Evolutionary conservation across 2,113 vertebrate species (phyloP).

Genomic region (Hirundichthys speculiger): DNA sequence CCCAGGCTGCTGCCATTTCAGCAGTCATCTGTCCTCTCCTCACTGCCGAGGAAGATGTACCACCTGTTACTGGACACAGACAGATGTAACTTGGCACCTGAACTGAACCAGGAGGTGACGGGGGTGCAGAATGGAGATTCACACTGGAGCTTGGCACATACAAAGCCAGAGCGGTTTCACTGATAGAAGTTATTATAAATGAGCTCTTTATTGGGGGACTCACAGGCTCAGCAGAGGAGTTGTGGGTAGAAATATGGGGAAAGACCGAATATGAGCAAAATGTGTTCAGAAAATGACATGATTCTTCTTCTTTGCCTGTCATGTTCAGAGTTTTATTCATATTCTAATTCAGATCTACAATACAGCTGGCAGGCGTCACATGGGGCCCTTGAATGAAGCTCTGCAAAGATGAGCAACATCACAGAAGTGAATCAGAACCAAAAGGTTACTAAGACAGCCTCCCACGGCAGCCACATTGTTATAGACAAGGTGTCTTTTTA

Average conservation of each 20-base stretch:
- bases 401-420: constrained; percentile 23
- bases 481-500: neutral
- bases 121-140: constrained; percentile 17
- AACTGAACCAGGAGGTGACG: constrained; percentile 35
- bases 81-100: constrained; percentile 48
- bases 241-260: neutral
- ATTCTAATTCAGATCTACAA: constrained; percentile 43
- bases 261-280: constrained; percentile 20
- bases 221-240: constrained; percentile 32
- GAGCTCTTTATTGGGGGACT: constrained; percentile 51
- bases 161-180: constrained; percentile 19
- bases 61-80: constrained; percentile 54
- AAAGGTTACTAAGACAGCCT: constrained; percentile 33
- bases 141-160: too few relatives aligned
- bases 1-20: constrained; percentile 54
- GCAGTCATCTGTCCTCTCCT: constrained; percentile 26
- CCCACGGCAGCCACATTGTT: constrained; percentile 26
- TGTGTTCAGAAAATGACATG: constrained; percentile 40
- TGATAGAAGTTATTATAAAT: constrained; percentile 36
- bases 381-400: constrained; percentile 21
- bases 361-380: constrained; percentile 42
- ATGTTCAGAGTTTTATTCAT: constrained; percentile 47
- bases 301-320: constrained; percentile 42
- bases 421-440: constrained; percentile 33
- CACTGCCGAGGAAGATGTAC: constrained; percentile 24